Base-by-base conservation (phyloP, 2,797 vertebrate species). In the Peromyscus aztecus region DNA sequence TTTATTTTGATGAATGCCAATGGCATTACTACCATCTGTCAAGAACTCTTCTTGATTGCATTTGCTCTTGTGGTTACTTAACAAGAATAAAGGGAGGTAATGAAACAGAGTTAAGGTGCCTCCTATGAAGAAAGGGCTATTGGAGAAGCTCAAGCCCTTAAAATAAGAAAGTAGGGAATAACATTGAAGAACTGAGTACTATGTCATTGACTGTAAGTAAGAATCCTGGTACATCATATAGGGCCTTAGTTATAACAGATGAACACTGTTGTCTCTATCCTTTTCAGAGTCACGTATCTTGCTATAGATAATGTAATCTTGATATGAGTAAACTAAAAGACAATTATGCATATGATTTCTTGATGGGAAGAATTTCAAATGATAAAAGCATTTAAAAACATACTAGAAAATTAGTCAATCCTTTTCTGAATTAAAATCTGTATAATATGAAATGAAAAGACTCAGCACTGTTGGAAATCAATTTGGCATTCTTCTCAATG, bases 391-490 rank as follows among this genome's bases (percentile, higher is more conserved):
- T 85, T 95, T 91, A 71, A 87, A 73, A 93, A 89, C 0, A 57
- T n/a, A 80, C 57, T 17, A 75, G 37, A 84, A 80, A 90, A 4
- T 2, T 65, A 73, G 13, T 67, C 13, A 61, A 40, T 83, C 1
- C 34, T 75, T 93, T 93, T 93, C 31, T 91, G 23, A 91, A 57
- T 67, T 91, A 73, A 95, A 94, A 73, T 93, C 76, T 52, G 9
- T 86, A 31, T 49, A 59, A 89, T 21, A 0, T 3, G 71, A 6
- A 93, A 71, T 77, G 52, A 73, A 89, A 88, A 69, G 40, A 57
- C 29, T 7, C 3, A 88, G 27, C 16, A 73, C 14, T 78, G 93
- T 89, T 82, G 31, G 40, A 93, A 95, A 94, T 17, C 31, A 88
- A 69, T 63, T 86, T 95, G 67, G 21, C 29, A 67, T n/a, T 73